These are phyloP conservation scores for Lepidurus packardi DNA, from an alignment of 1,140 invertebrate species.

Conservation along the genomic window DNA sequence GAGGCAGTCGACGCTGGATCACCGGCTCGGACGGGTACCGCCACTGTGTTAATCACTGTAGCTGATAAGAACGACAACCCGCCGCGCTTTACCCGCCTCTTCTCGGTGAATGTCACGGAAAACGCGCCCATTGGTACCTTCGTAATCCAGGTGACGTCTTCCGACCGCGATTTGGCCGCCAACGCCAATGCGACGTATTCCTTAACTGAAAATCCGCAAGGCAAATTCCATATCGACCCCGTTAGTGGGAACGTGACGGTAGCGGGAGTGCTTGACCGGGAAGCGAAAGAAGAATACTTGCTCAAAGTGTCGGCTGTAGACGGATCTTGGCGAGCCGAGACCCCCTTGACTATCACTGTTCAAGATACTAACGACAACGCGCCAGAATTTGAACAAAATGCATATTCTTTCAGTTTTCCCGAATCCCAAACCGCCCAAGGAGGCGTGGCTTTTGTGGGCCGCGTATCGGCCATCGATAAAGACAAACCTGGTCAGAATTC, in stretches of 20 bases:
- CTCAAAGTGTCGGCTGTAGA: conserved; percentile 79
- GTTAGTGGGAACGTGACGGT: conserved; percentile 87
- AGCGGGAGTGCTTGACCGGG: conserved; percentile 71
- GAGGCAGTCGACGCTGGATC: conserved; percentile 81
- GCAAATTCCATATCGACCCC: conserved; percentile 81
- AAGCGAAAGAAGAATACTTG: conserved; percentile 84
- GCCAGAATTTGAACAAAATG: conserved; percentile 79
- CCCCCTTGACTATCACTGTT: conserved; percentile 82
- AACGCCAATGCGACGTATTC: conserved; percentile 85
- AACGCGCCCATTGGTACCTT: conserved; percentile 87
- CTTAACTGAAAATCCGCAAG: conserved; percentile 79
- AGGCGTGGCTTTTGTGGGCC: conserved; percentile 69
- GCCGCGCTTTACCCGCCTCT: conserved; percentile 82
- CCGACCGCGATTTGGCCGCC: conserved; percentile 74
- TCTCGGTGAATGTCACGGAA: conserved; percentile 91
- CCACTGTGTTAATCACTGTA: conserved; percentile 76
- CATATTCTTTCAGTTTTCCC: conserved; percentile 83
- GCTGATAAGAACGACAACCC: conserved; percentile 93
- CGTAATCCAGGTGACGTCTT: conserved; percentile 85
- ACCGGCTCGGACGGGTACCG: conserved; percentile 67
- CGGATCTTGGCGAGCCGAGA: conserved; percentile 81
- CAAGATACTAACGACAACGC: conserved; percentile 93
- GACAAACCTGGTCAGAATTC: conserved; percentile 93
- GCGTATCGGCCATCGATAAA: conserved; percentile 77
- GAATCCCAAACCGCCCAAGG: conserved; percentile 62